phyloP scores from a whole-genome alignment of 2,888 invertebrate species.

The Caradrina kadenii region DNA sequence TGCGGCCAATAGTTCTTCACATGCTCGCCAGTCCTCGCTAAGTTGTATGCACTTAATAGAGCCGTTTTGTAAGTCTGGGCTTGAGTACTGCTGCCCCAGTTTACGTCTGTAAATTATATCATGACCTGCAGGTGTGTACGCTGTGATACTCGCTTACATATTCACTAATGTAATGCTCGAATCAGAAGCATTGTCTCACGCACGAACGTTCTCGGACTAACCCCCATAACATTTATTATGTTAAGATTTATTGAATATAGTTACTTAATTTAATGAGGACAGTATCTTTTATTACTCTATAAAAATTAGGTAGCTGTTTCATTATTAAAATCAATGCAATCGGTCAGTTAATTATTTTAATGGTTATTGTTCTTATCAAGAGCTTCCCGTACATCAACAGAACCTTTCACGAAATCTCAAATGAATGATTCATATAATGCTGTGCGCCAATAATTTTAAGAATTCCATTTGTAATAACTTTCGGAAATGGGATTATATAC shows the following conservation, averaged over 20 bases:
- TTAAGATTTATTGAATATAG: neutral
- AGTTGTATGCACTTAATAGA: conserved; percentile 94
- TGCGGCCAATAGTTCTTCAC: conserved; percentile 99
- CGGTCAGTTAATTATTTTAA: neutral
- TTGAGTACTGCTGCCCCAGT: conserved; percentile 99
- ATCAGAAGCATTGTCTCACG: too few relatives aligned
- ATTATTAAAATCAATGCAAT: neutral
- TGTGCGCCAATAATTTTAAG: conserved; percentile 55
- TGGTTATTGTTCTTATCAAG: conserved; percentile 1
- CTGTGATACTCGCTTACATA: neutral
- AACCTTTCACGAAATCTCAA: conserved; percentile 25
- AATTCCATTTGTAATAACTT: conserved; percentile 68
- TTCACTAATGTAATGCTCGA: neutral
- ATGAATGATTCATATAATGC: conserved; percentile 34
- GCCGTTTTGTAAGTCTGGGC: conserved; percentile 99
- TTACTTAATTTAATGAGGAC: too few relatives aligned
- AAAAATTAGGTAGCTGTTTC: neutral
- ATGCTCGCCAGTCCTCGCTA: conserved; percentile 97
- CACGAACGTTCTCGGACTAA: too few relatives aligned
- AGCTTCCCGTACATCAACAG: conserved; percentile 1
- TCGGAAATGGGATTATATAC: conserved; percentile 68
- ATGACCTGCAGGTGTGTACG: neutral
- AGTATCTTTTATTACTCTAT: neutral
- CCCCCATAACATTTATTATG: neutral
- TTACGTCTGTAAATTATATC: conserved; percentile 92